Evolutionary conservation across 2,888 invertebrate genomes (phyloP).

Genomic region (Leptinotarsa peninsularis): DNA sequence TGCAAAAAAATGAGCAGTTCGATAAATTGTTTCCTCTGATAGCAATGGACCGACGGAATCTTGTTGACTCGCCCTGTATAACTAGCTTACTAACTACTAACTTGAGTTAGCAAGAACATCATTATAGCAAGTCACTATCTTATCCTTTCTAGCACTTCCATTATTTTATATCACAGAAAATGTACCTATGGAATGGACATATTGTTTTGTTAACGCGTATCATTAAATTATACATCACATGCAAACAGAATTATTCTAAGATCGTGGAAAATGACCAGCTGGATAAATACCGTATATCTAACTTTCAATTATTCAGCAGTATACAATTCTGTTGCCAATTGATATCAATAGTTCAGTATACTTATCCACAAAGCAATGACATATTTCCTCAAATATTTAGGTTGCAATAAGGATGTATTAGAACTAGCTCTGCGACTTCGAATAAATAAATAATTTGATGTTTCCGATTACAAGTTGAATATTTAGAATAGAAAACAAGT

Average conservation of each 20-base stretch:
- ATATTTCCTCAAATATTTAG: neutral
- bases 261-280: constrained; percentile 44
- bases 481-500: no score
- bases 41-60: no score
- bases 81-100: no score
- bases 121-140: neutral
- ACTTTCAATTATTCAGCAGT: constrained; percentile 36
- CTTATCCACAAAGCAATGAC: constrained; percentile 3
- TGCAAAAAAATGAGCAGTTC: no score
- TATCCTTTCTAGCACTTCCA: neutral
- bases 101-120: no score
- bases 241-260: constrained; percentile 46
- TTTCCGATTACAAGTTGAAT: no score
- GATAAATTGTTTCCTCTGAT: no score
- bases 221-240: constrained; percentile 42
- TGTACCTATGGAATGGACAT: constrained; percentile 25
- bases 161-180: neutral
- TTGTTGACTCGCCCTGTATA: no score
- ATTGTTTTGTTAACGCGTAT: constrained; percentile 43
- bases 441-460: no score
- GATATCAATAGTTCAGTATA: constrained; percentile 26
- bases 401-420: neutral
- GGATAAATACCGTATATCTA: constrained; percentile 31
- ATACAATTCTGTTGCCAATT: constrained; percentile 37
- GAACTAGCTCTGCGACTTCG: no score